These are phyloP conservation scores for Holothuria glaberrima DNA, from an alignment of 35 echinoderm and acorn worm species.

Conservation along the genomic window DNA sequence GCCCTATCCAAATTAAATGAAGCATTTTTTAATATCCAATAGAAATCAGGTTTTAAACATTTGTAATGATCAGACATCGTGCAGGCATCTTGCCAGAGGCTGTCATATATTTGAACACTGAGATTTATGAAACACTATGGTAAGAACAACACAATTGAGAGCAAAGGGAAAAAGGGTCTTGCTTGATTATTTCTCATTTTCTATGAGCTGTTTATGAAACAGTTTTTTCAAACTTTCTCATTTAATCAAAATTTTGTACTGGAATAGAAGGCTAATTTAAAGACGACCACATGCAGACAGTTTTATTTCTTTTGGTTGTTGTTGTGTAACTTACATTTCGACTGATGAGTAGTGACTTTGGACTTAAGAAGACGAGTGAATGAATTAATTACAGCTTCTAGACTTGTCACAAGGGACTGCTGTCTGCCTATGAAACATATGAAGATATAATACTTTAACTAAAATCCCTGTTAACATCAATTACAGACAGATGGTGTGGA, in stretches of 20 bases:
- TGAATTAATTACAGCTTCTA: constrained; percentile 55
- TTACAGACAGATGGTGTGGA: constrained; percentile 20
- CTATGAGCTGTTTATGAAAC: too few species aligned
- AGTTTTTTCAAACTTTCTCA: constrained; percentile 14
- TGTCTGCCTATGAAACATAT: constrained; percentile 14
- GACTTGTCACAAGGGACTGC: constrained; percentile 36
- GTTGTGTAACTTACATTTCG: constrained; percentile 44
- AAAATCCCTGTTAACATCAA: constrained; percentile 50
- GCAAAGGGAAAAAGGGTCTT: background rate
- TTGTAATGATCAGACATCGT: constrained; percentile 44
- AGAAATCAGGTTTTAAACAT: constrained; percentile 52
- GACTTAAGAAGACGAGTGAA: constrained; percentile 24
- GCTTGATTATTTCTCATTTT: constrained; percentile 17
- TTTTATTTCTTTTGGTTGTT: background rate
- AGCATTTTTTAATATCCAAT: constrained; percentile 68
- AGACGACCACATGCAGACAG: background rate
- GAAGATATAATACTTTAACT: background rate
- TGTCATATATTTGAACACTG: constrained; percentile 33
- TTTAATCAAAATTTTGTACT: constrained; percentile 8
- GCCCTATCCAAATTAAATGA: constrained; percentile 56
- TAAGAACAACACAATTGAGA: constrained; percentile 11
- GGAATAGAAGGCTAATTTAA: background rate
- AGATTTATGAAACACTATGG: constrained; percentile 31
- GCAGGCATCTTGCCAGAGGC: constrained; percentile 39
- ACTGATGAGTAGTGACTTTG: constrained; percentile 60